Base-by-base conservation (phyloP, 30 jellyfish, hydroid and myxozoan species). In the Morbakka virulenta region DNA sequence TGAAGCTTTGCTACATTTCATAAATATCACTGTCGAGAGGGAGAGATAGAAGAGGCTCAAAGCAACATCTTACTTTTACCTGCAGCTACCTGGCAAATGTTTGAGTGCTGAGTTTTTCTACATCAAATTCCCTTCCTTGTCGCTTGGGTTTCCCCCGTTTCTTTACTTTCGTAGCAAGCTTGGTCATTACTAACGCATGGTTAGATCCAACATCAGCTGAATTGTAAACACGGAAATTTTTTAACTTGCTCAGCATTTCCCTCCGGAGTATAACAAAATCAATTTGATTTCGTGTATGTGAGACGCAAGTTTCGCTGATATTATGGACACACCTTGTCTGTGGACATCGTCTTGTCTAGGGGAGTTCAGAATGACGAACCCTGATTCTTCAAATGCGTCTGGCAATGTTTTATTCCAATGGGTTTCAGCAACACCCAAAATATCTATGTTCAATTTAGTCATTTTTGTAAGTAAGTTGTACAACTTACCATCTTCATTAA, bases 11-110 rank as follows among this genome's bases (percentile, higher is more conserved):
- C 64, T 74, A 52, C 21, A 50, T 50, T 17, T 30, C 27, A 13
- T 52, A 57, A 11, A 74, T 74, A 22, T 74, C 86, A 21, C 27
- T n/a, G n/a, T n/a, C n/a, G n/a, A n/a, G n/a, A n/a, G n/a, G n/a
- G n/a, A n/a, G n/a, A n/a, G n/a, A n/a, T n/a, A n/a, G n/a, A n/a
- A n/a, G n/a, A n/a, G n/a, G n/a, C n/a, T n/a, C n/a, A n/a, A n/a
- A n/a, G n/a, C n/a, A n/a, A n/a, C n/a, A n/a, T n/a, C n/a, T n/a
- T n/a, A n/a, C n/a, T n/a, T n/a, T n/a, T n/a, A n/a, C 64, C 17
- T 52, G n/a, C n/a, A n/a, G n/a, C n/a, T n/a, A n/a, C n/a, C n/a
- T n/a, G n/a, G n/a, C n/a, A n/a, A n/a, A n/a, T n/a, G n/a, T n/a
- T n/a, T n/a, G n/a, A n/a, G n/a, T n/a, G n/a, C n/a, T n/a, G n/a